Percentiles rank a stretch among this genome's conserved stretches.
phyloP scores from a whole-genome alignment of 2,113 vertebrate genomes.

The Dendropsophus ebraccatus region DNA sequence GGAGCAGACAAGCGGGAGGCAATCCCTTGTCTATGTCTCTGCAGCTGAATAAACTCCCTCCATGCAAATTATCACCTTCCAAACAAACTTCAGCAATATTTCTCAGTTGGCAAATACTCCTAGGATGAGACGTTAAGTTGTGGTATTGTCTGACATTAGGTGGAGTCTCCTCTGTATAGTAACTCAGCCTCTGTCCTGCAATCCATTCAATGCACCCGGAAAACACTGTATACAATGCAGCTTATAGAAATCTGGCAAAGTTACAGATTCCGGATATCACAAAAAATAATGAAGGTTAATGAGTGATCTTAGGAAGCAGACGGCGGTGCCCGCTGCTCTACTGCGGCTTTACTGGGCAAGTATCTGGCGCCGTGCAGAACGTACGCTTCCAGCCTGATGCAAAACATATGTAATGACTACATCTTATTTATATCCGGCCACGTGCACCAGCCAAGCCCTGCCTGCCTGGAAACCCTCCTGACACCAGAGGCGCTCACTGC shows the following conservation, averaged over 20 bases:
- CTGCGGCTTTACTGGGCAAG: neutral
- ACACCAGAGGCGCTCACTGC: neutral
- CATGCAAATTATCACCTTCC: neutral
- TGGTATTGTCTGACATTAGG: neutral
- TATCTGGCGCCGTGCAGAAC: neutral
- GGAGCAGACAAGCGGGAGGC: neutral
- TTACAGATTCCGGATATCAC: no score
- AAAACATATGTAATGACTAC: constrained; percentile 11
- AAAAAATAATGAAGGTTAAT: constrained; percentile 25
- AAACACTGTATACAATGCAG: no score
- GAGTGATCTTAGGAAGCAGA: constrained; percentile 6
- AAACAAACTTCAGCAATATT: neutral
- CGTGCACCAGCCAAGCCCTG: neutral
- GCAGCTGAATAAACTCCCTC: neutral
- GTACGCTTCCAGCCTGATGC: neutral
- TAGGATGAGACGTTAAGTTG: neutral
- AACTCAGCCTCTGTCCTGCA: no score
- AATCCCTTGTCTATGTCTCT: neutral
- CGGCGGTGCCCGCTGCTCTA: neutral
- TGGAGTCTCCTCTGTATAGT: no score
- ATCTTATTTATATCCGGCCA: neutral
- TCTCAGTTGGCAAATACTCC: neutral
- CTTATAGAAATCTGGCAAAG: no score
- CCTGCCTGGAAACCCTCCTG: neutral
- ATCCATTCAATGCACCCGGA: no score